phyloP scores from a whole-genome alignment of 2,888 invertebrate species.

The Gastrophysa polygoni region DNA sequence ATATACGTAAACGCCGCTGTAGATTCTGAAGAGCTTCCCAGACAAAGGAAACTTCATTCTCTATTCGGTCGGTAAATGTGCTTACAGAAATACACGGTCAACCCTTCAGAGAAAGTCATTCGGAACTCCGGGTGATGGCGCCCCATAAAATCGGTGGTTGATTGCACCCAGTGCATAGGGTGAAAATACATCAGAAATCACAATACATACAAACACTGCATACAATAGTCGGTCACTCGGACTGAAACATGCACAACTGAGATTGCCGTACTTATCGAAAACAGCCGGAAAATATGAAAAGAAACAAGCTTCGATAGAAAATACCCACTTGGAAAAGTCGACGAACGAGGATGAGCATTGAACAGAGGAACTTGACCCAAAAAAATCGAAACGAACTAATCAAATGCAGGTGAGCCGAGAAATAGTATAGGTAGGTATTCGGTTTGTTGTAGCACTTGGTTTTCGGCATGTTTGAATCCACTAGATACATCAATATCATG shows the following conservation, averaged over 20 bases:
- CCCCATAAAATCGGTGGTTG: not conserved
- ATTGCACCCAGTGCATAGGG: not conserved
- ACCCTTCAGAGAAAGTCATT: not conserved
- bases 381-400: conserved; percentile 24
- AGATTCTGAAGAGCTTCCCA: too few species aligned
- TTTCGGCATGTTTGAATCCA: not conserved
- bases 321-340: not conserved
- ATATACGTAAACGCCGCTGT: too few species aligned
- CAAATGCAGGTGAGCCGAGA: conserved; percentile 26
- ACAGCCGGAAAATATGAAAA: not conserved
- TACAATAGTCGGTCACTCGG: conserved; percentile 11
- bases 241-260: conserved; percentile 11
- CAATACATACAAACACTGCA: conserved; percentile 3
- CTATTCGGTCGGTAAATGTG: too few species aligned
- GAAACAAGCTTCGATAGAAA: not conserved
- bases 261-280: not conserved
- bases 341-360: conserved; percentile 23
- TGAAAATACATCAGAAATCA: not conserved
- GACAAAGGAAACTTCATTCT: too few species aligned
- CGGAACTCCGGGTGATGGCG: not conserved
- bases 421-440: not conserved
- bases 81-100: not conserved
- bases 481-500: not conserved
- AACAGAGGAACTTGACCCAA: conserved; percentile 14
- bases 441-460: not conserved